These are phyloP conservation scores for Dicerorhinus sumatrensis DNA, from an alignment of 2,113 vertebrate species.

Conservation along the genomic window DNA sequence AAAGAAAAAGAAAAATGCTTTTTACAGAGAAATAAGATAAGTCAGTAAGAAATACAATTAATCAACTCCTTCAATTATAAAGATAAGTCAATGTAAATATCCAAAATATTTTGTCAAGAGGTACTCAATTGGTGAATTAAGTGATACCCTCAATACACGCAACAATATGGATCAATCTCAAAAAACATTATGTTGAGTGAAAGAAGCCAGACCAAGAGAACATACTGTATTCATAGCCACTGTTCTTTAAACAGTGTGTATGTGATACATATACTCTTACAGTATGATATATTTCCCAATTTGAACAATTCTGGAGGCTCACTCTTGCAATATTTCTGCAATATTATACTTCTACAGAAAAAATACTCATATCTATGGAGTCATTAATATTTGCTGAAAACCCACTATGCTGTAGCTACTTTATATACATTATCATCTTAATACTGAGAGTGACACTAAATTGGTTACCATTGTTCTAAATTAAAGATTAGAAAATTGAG, in stretches of 20 bases:
- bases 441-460: neutral
- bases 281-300: neutral
- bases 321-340: neutral
- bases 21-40: neutral
- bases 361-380: neutral
- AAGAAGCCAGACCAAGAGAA: neutral
- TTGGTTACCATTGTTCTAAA: neutral
- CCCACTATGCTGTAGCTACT: neutral
- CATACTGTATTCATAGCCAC: neutral
- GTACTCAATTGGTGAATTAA: neutral
- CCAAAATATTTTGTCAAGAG: neutral
- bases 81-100: neutral
- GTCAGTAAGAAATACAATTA: neutral
- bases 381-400: constrained; percentile 12
- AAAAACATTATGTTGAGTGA: neutral
- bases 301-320: neutral
- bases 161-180: neutral
- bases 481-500: neutral
- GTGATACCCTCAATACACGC: neutral
- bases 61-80: neutral
- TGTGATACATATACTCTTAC: neutral
- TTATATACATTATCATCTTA: neutral
- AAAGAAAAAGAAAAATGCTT: neutral
- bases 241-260: neutral
- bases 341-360: neutral